Conservation (phyloP, 2,797 vertebrate genomes). For the Gambelia wislizenii region DNA sequence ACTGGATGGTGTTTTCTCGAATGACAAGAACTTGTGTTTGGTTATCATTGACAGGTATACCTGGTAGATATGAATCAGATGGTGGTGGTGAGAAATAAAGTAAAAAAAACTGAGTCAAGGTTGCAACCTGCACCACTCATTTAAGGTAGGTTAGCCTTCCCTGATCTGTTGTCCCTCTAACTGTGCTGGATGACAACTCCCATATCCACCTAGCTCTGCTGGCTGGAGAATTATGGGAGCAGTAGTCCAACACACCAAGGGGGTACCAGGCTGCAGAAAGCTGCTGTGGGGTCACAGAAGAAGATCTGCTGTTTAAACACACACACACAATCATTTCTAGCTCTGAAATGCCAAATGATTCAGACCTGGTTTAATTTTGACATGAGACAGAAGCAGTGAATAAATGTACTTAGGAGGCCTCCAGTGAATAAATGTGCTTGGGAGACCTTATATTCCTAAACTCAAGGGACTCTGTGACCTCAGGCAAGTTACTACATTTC, state of each 20-base stretch:
- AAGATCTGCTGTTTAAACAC: background rate
- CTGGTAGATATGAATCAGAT: background rate
- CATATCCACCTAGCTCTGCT: background rate
- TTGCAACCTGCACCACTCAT: no score
- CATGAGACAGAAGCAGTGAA: background rate
- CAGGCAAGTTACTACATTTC: background rate
- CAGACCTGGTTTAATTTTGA: background rate
- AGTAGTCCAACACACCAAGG: background rate
- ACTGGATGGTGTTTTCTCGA: background rate
- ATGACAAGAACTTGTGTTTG: background rate
- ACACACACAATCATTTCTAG: background rate
- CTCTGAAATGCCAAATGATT: background rate
- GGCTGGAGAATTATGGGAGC: background rate
- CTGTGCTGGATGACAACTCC: background rate
- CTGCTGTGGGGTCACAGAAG: background rate
- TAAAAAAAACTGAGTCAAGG: background rate
- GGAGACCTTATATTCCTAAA: background rate
- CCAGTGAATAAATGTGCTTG: background rate
- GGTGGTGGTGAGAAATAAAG: background rate
- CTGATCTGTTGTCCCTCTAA: background rate
- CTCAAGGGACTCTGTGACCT: background rate
- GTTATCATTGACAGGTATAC: background rate
- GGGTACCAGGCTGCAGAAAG: background rate
- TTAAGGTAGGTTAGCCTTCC: no score
- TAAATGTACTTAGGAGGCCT: no score